phyloP scores from a whole-genome alignment of 2,113 vertebrate genomes.

The Eurystomus gularis region DNA sequence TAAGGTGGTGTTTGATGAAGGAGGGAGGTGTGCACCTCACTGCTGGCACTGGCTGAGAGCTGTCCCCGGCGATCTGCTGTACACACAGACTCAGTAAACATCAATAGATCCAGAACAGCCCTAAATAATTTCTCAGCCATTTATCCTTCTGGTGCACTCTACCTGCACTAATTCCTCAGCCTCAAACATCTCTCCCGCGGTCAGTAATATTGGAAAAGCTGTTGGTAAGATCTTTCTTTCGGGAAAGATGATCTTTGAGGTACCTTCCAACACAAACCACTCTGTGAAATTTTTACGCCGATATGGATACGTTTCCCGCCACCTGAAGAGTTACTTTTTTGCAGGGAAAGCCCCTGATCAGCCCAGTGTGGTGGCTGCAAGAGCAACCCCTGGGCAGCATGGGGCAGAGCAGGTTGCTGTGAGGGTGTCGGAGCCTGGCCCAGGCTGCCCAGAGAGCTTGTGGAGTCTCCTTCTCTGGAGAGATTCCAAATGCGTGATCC shows the following conservation, averaged over 20 bases:
- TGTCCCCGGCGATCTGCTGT: neutral
- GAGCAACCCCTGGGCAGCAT: no score
- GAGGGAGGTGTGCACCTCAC: neutral
- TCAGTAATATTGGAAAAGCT: neutral
- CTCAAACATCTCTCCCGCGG: neutral
- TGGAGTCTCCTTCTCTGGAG: no score
- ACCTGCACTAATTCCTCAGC: neutral
- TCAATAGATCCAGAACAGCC: neutral
- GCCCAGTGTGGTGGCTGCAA: neutral
- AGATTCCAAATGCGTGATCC: no score
- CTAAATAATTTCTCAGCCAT: neutral
- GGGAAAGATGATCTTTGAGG: neutral
- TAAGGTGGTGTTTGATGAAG: neutral
- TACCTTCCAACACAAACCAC: no score
- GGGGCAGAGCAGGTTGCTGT: neutral
- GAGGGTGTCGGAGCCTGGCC: no score
- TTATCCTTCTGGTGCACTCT: neutral
- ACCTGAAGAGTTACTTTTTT: no score
- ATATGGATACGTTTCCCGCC: neutral
- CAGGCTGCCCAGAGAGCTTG: no score
- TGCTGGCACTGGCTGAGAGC: neutral
- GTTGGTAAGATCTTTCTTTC: neutral
- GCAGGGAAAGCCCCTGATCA: neutral
- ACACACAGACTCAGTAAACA: neutral
- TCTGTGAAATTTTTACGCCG: no score